Evolutionary conservation across 2,113 vertebrate species (phyloP).

Genomic region (Brachypodius melanocephalos): DNA sequence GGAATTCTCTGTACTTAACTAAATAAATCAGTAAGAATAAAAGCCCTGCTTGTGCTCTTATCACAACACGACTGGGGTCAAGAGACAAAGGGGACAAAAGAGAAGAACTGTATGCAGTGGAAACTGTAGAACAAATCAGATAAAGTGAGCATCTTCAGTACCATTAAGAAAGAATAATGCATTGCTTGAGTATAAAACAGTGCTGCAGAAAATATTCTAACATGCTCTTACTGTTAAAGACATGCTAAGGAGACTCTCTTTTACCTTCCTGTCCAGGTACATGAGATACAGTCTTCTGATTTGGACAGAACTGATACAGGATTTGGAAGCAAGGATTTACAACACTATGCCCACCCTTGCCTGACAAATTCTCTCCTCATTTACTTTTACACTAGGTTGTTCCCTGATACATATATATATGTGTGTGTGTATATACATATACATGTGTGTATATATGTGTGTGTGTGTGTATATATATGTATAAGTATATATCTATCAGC

Average conservation of each 20-base stretch:
- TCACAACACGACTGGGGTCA: background rate
- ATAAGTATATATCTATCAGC: background rate
- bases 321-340: background rate
- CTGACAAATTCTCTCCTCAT: background rate
- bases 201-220: background rate
- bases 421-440: background rate
- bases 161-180: background rate
- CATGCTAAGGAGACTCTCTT: background rate
- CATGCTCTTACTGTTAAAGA: background rate
- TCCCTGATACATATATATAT: background rate
- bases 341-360: background rate
- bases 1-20: background rate
- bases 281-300: background rate
- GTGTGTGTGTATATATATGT: background rate
- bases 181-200: background rate
- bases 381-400: background rate
- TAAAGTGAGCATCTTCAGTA: background rate
- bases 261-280: background rate
- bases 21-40: background rate
- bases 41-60: background rate
- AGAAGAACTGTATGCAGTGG: background rate
- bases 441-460: background rate
- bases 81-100: background rate
- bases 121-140: background rate
- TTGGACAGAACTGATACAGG: background rate